These are phyloP conservation scores for Lepetodrilus schrolli DNA, from an alignment of 2,888 invertebrate genomes.

Conservation along the genomic window DNA sequence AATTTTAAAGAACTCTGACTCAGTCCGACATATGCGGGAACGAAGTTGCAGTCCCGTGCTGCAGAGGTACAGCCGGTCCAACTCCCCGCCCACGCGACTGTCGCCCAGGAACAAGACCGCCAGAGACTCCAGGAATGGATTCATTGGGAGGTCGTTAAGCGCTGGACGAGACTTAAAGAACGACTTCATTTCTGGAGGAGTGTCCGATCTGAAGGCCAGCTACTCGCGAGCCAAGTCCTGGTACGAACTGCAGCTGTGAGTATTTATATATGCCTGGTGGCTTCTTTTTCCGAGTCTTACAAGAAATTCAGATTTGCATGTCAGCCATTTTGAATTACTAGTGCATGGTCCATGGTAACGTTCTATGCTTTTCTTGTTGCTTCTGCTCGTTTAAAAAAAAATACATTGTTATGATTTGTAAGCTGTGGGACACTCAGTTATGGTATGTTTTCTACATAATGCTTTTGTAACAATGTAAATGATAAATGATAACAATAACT, in stretches of 20 bases:
- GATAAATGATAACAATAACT: too few relatives aligned
- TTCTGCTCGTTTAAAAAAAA: too few relatives aligned
- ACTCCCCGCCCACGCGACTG: constrained; percentile 38
- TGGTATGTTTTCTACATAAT: too few relatives aligned
- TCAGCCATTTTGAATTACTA: too few relatives aligned
- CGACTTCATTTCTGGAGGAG: background rate
- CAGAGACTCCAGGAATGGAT: constrained; percentile 24
- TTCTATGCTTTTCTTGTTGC: too few relatives aligned
- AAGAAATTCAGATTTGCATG: too few relatives aligned
- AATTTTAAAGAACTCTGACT: constrained; percentile 35
- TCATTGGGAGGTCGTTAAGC: constrained; percentile 21
- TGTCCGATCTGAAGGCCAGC: constrained; percentile 30
- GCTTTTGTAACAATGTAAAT: too few relatives aligned
- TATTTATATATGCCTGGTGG: too few relatives aligned
- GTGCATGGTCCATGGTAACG: too few relatives aligned
- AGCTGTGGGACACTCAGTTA: too few relatives aligned
- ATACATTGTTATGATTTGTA: too few relatives aligned
- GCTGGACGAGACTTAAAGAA: background rate
- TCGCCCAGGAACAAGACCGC: constrained; percentile 29
- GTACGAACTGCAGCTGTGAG: constrained; percentile 44
- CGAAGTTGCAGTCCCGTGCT: constrained; percentile 36
- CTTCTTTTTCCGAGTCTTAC: too few relatives aligned
- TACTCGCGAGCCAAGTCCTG: constrained; percentile 38
- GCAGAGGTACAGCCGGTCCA: constrained; percentile 14
- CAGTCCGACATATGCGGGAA: constrained; percentile 12